phyloP scores from a whole-genome alignment of 2,797 vertebrate genomes.

The Diceros bicornis region DNA sequence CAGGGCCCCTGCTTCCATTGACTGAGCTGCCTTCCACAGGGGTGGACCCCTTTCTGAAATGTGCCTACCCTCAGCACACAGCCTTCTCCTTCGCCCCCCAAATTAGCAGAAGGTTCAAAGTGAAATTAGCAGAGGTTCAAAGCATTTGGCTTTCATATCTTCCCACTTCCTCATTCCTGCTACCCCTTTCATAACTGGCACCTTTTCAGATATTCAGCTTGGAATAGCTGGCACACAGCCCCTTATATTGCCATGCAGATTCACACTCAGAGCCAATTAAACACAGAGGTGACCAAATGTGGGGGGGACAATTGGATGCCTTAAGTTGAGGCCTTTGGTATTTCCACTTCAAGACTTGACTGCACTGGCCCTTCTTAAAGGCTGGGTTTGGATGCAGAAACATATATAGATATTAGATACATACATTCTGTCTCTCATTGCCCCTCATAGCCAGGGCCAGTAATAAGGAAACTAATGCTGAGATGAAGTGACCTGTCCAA shows the following conservation, averaged over 20 bases:
- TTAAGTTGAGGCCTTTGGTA: constrained; percentile 73
- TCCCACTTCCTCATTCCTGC: neutral
- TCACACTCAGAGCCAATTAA: constrained; percentile 54
- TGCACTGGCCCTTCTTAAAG: constrained; percentile 59
- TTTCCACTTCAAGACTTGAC: constrained; percentile 80
- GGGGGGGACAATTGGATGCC: neutral
- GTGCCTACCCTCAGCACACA: neutral
- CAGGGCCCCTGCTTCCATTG: neutral
- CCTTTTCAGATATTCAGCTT: constrained; percentile 80
- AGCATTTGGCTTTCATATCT: constrained; percentile 79
- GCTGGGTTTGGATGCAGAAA: constrained; percentile 68
- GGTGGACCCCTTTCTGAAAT: constrained; percentile 47
- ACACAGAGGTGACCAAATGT: neutral
- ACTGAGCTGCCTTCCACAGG: neutral
- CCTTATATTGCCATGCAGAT: constrained; percentile 75
- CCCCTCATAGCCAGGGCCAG: constrained; percentile 8
- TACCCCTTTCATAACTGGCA: constrained; percentile 76
- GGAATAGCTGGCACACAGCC: constrained; percentile 45
- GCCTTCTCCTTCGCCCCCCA: constrained; percentile 8
- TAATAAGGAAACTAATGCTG: constrained; percentile 41
- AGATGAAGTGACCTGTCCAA: constrained; percentile 10
- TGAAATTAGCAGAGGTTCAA: constrained; percentile 80
- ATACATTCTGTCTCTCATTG: constrained; percentile 47
- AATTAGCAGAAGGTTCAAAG: neutral
- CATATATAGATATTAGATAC: constrained; percentile 1